Percentiles rank a stretch among this genome's conserved stretches.
Evolutionary conservation across 2,888 invertebrate genomes (phyloP).

Genomic region (Chaitophorus viminalis): DNA sequence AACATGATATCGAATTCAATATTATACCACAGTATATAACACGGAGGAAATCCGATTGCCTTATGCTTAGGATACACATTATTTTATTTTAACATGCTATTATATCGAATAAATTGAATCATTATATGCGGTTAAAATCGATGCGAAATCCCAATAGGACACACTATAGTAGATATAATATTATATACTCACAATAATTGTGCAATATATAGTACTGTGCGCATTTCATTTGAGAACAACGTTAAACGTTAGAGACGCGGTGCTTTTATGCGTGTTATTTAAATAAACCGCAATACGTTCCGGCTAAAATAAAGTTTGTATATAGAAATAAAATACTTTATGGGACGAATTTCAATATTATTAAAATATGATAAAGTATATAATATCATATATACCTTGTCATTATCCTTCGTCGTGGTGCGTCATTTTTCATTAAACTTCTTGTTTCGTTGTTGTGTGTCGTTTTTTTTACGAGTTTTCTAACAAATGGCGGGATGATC

Average conservation of each 20-base stretch:
- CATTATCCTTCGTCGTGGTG: no score
- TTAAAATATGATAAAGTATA: background rate
- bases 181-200: no score
- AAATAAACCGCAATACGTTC: background rate
- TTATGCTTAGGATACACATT: background rate
- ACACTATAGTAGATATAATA: background rate
- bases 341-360: background rate
- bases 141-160: background rate
- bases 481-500: background rate
- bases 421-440: slow-evolving; percentile 21
- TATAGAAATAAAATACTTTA: background rate
- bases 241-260: background rate
- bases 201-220: no score
- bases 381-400: background rate
- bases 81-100: background rate
- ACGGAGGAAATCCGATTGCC: background rate
- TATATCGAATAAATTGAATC: background rate
- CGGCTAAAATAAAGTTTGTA: background rate
- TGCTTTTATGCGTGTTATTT: background rate
- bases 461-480: slow-evolving; percentile 10
- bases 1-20: slow-evolving; percentile 11
- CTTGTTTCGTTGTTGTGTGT: background rate
- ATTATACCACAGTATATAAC: background rate
- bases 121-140: background rate
- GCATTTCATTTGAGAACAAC: background rate